Evolutionary conservation across 2,888 invertebrate species (phyloP), one percentile per base, ranked within the genome.

Genomic region (Galerucella nymphaeae): DNA sequence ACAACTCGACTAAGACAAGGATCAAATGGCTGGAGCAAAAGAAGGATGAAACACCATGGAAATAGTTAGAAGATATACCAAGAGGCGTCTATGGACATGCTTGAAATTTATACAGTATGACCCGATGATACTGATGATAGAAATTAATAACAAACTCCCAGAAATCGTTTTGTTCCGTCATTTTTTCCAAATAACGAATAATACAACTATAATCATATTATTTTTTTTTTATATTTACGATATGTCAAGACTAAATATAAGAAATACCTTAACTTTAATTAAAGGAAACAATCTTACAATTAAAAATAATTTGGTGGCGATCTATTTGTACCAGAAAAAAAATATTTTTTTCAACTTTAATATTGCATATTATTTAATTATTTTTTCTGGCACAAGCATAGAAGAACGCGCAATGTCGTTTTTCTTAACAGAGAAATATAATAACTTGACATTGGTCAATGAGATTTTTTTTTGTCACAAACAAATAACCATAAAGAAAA

Each of bases 361-460:
- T 11, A 53, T 53, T 53, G 18, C 6, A 53, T 53, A 53, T 53
- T 10, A 16, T 10, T 30, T 30, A 30, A 8, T 30, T 30, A 30
- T 30, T 30, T 30, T 30, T 30, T 30, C 30, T 30, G 30, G 30
- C 8, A 30, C 30, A 30, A 30, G 30, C 30, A 30, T 30, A 30
- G 0, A 30, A 1, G 23, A 23, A 3, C 30, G 8, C 8, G 23
- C 23, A 30, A 0, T 30, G 30, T 8, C 30, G 30, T 30, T 30
- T 30, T 30, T 30, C 30, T 30, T 30, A 30, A 30, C 8, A 30
- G 30, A 8, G 30, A 53, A 53, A 53, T 63, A 70, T 64, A 64
- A 30, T 41, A 55, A 74, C 69, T 65, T 55, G 63, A 73, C 66
- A 70, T 77, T 77, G 77, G 77, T 77, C 77, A 74, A 75, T 66